phyloP scores from a whole-genome alignment of 2,888 invertebrate species.

The Erannis defoliaria region DNA sequence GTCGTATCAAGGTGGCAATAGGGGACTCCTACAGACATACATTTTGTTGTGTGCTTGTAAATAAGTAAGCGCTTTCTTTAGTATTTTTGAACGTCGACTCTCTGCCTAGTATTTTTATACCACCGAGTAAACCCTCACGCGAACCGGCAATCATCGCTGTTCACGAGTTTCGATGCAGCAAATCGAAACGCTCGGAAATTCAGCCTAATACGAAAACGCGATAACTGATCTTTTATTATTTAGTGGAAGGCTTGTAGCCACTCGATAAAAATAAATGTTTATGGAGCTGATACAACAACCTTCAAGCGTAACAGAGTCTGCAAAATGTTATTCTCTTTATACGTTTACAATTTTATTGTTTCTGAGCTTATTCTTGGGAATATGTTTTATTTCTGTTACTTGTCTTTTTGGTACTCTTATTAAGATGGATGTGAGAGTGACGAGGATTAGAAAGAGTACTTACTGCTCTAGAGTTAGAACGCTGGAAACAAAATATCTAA shows the following conservation, averaged over 20 bases:
- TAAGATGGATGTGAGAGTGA: not conserved
- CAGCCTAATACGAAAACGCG: conserved; percentile 44
- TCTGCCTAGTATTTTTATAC: conserved; percentile 53
- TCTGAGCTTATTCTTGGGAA: not conserved
- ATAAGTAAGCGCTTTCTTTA: too few species aligned
- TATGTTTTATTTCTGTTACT: not conserved
- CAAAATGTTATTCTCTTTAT: not conserved
- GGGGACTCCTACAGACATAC: too few species aligned
- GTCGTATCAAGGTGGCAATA: too few species aligned
- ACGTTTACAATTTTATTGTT: not conserved
- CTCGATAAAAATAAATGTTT: conserved; percentile 22
- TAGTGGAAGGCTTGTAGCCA: conserved; percentile 25
- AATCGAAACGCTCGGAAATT: conserved; percentile 65
- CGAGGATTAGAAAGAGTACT: not conserved
- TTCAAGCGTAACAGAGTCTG: not conserved
- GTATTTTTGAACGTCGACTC: conserved; percentile 19
- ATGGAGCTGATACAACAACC: conserved; percentile 8
- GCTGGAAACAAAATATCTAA: too few species aligned
- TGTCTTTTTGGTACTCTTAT: not conserved
- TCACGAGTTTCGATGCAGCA: conserved; percentile 69
- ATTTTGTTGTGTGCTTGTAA: too few species aligned
- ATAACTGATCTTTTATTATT: conserved; percentile 48
- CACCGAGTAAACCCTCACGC: conserved; percentile 72
- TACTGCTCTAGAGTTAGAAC: not conserved
- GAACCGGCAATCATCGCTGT: conserved; percentile 74